A percentile compares a stretch with the other conserved stretches of the same genome.
Evolutionary conservation across 2,888 invertebrate genomes (phyloP).

Genomic region (Dioctria rufipes): DNA sequence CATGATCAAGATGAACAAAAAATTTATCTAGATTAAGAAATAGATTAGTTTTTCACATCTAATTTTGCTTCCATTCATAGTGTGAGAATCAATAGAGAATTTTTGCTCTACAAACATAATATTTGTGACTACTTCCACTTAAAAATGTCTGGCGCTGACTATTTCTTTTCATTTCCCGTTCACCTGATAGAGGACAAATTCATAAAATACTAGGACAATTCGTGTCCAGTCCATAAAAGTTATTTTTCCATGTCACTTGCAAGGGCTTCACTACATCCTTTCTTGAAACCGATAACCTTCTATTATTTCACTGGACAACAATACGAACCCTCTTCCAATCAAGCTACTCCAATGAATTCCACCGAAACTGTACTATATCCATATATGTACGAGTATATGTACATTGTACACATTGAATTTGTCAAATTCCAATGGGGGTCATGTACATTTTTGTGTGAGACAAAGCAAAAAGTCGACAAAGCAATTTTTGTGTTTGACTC

Average conservation of each 20-base stretch:
- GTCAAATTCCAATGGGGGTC: slow-evolving; percentile 35
- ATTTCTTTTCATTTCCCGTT: too few species aligned
- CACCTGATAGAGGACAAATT: background rate
- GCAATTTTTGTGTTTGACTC: slow-evolving; percentile 33
- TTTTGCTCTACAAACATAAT: too few species aligned
- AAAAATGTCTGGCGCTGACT: too few species aligned
- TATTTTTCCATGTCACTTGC: slow-evolving; percentile 46
- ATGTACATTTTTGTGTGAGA: too few species aligned
- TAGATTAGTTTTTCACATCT: too few species aligned
- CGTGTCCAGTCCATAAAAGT: slow-evolving; percentile 36
- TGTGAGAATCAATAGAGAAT: too few species aligned
- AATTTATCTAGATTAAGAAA: too few species aligned
- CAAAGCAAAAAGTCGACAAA: slow-evolving; percentile 12
- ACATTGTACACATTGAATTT: background rate
- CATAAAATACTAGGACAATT: slow-evolving; percentile 35
- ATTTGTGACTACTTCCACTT: too few species aligned
- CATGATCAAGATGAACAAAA: too few species aligned
- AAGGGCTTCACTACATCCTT: slow-evolving; percentile 33
- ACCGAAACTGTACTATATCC: background rate
- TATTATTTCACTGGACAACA: slow-evolving; percentile 36
- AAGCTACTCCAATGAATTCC: background rate
- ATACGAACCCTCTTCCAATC: slow-evolving; percentile 2
- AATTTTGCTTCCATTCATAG: too few species aligned
- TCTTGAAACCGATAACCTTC: slow-evolving; percentile 20
- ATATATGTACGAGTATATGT: background rate